Evolutionary conservation across 1,140 invertebrate genomes (phyloP), one percentile per base, ranked within the genome.

Genomic region (Mamestra configurata): DNA sequence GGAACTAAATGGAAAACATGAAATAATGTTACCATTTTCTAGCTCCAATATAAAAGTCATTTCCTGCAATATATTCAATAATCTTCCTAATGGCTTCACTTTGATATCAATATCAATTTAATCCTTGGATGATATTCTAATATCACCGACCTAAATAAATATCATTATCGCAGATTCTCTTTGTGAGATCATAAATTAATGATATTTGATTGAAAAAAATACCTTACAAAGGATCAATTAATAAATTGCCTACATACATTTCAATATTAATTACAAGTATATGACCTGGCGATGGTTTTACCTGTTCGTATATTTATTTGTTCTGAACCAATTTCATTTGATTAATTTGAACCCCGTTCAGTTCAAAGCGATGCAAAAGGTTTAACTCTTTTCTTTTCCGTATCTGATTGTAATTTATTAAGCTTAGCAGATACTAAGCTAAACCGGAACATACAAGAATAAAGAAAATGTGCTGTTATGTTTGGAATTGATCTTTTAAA

Each of bases 141-240:
- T 3, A 31, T 31, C 27, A 5, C 15, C 13, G 13, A 49, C 46
- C n/a, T n/a, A 49, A 5, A n/a, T 20, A 22, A 20, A 53, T 18
- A 53, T 53, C 2, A 53, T 20, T 20, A 53, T 18, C 51, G 10
- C 51, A 53, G 18, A 53, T 20, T 20, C 51, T 53, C 8, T 24
- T 55, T 24, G 20, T 55, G 22, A 27, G 22, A 15, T 13, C 20
- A 57, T 24, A 57, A 57, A 57, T 57, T 57, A 57, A 57, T 27
- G 11, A 57, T 57, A 57, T 57, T 57, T 57, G 53, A 57, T 57
- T 57, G 22, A 5, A n/a, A 49, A 49, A 57, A 57, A 57, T 22
- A n/a, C 15, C 43, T 20, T 57, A 27, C 53, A 13, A 57, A 24
- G 53, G 53, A 15, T 24, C 53, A 24, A 57, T 57, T 57, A 57